Base-by-base conservation (phyloP, 2,888 invertebrate species). In the Diachrysia chrysitis region DNA sequence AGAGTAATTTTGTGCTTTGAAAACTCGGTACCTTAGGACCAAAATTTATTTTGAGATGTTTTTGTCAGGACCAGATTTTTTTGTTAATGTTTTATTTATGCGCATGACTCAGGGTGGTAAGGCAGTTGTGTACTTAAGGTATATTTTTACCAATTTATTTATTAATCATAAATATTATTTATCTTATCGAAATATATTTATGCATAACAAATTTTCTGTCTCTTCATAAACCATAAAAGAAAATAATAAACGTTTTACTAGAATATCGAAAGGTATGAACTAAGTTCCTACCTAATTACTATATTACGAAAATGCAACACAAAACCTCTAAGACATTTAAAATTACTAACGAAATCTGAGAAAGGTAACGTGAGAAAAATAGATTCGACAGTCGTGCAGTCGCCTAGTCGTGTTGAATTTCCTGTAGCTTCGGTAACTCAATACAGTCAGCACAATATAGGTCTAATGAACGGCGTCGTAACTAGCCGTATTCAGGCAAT, bases 381-480 rank as follows among this genome's bases (percentile, higher is more conserved):
- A 57, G 37, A 68, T 23, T 9, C 6, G 46, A 60, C n/a, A 12
- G 32, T 14, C 35, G 35, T 10, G 10, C 32, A 14, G 9, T n/a
- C 7, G n/a, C 17, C 7, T n/a, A n/a, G 17, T 1, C 62, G 48
- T 55, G 62, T 77, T 54, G 63, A 69, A 66, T 78, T 66, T 60
- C 71, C 51, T 12, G 63, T 48, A 23, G 70, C 78, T 54, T 55
- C 59, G 54, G 69, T 79, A 81, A 79, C 79, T 82, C 82, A 64
- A 79, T 79, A 70, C 61, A 21, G 64, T n/a, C 63, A 14, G 58
- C 63, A 79, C 79, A 79, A 79, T 79, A 66, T 65, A 57, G n/a
- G 66, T 67, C 82, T 79, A 79, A 79, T 79, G 82, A 81, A 79
- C 70, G 10, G 17, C 29, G 57, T 37, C n/a, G 81, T 81, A 79